Conservation (phyloP, 2,888 invertebrate species). For the Pachycephus smyrnensis region DNA sequence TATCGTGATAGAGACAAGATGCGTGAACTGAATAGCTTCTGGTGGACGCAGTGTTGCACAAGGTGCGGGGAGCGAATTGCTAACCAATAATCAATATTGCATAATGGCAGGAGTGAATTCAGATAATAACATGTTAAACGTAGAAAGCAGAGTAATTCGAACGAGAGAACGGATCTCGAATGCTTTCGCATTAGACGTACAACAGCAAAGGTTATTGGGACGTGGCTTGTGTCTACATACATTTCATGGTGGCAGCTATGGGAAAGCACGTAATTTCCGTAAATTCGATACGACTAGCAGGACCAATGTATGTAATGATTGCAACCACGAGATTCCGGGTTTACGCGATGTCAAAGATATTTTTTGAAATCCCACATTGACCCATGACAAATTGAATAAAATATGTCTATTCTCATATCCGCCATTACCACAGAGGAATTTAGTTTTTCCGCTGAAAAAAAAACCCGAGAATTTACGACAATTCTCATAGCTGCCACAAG, state of each 20-base stretch:
- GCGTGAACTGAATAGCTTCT: neutral
- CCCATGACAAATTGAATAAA: neutral
- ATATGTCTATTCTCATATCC: neutral
- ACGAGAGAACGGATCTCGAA: constrained; percentile 20
- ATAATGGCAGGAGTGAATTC: constrained; percentile 17
- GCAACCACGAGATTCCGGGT: neutral
- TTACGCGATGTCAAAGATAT: neutral
- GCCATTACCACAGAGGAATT: neutral
- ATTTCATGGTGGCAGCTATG: constrained; percentile 27
- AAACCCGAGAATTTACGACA: neutral
- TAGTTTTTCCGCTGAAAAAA: neutral
- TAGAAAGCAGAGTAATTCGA: constrained; percentile 38
- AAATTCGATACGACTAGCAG: neutral
- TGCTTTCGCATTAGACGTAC: neutral
- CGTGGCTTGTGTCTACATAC: constrained; percentile 28
- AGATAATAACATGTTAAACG: constrained; percentile 29
- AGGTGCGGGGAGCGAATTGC: neutral
- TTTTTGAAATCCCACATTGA: neutral
- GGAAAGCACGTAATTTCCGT: constrained; percentile 35
- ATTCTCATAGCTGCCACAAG: neutral
- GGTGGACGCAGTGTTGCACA: neutral
- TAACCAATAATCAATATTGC: constrained; percentile 13
- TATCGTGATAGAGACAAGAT: neutral
- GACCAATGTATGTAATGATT: neutral
- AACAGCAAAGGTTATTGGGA: constrained; percentile 15